Base-by-base conservation (phyloP, 2,888 invertebrate genomes). In the Melinaea menophilus region DNA sequence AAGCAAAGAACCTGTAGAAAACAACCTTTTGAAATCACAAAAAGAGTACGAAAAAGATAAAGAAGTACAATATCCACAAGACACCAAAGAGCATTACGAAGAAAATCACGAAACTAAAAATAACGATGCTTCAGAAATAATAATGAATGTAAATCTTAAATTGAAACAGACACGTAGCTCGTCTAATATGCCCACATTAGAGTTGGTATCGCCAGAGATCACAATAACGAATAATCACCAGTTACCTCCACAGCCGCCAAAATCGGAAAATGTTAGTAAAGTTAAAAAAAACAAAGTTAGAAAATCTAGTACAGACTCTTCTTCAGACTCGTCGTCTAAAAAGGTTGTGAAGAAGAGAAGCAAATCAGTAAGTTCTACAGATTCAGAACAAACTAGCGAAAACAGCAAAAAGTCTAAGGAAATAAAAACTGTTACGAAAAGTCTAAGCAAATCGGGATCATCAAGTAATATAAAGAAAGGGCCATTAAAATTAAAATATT, bases 191-290 rank as follows among this genome's bases (percentile, higher is more conserved):
- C 69, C 78, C 31, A 72, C 84, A 31, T 71, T 80, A 12, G 88
- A 90, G 68, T 67, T 88, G 62, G 80, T 86, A 37, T 85, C 86
- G 9, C 86, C 90, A 56, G 90, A 90, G 79, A 80, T 89, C 67
- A 85, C 81, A 31, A 83, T 88, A 61, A 83, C 86, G 5, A 90
- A 88, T 69, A 84, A 84, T 73, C 85, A 84, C 73, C 86, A 90
- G 68, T 73, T 91, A 69, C 91, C 92, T 55, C 92, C 92, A 2
- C 91, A 88, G 73, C 85, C 88, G 57, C 92, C 92, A 31, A 92
- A 92, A 75, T 13, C 78, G 22, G 92, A 92, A 62, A 76, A 75
- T n/a, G 45, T 69, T 37, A 68, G 71, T 7, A 89, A 88, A 75
- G 69, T 72, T 2, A 90, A 89, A 71, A 90, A 75, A 86, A 75